Base-by-base conservation (phyloP, 2,797 vertebrate species). In the Micromesistius poutassou region DNA sequence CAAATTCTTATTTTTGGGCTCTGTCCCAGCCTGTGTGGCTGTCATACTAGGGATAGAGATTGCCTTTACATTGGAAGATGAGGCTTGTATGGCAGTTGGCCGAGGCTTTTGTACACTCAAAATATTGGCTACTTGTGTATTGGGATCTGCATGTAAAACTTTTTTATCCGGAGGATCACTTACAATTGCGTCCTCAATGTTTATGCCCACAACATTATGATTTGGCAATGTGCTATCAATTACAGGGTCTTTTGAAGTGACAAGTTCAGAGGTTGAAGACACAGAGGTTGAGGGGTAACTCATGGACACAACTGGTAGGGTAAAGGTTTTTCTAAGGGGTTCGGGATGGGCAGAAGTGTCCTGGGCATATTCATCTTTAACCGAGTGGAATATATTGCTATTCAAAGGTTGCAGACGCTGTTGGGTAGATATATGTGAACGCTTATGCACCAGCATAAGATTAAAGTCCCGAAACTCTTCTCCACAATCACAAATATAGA, bases 401-500 rank as follows among this genome's bases (percentile, higher is more conserved):
- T 82, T 77, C n/a, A 80, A 40, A 4, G 81, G 77, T n/a, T 80
- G 84, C 25, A 80, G 46, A 4, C 79, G 72, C 71, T 89, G 83
- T 75, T 79, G 36, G 71, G 86, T 78, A 71, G 82, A 70, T 35
- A 78, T 74, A 74, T 94, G 93, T 1, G 80, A 87, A 28, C 80
- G 87, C 85, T 91, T 93, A 78, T 94, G 93, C 74, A 91, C 90
- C 68, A 92, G 76, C 92, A 94, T 91, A 2, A 85, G 81, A 76
- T 46, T 76, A 12, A 93, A 90, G 81, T 92, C 88, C 5, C 84
- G 84, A 82, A 94, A 94, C 81, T 91, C 89, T 74, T 93, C 89
- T 79, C 92, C 94, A 83, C 93, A 93, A 42, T 93, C 92, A 87
- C 93, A 92, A 70, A 90, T 92, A 74, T 83, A 92, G 81, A 91